Evolutionary conservation across 2,888 invertebrate species (phyloP), one percentile per base, ranked within the genome.

Genomic region (Spisula subtruncata): DNA sequence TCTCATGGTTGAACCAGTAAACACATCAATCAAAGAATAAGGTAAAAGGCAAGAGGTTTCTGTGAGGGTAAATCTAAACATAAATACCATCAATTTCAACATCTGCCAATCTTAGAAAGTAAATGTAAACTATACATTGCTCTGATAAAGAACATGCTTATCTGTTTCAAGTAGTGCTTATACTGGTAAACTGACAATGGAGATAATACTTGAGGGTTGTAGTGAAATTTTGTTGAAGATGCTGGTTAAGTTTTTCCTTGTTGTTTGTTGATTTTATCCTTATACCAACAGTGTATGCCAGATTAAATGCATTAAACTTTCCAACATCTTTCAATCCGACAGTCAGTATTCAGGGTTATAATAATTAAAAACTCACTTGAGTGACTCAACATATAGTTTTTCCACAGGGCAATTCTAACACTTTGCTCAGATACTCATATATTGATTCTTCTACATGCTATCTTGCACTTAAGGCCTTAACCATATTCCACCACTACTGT

Each of bases 101-200:
- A 88, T 88, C 88, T 85, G 88, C 85, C 66, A 66, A 81, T 2
- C 41, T 56, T 10, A 85, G 80, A 88, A 85, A 85, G 84, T 85
- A 84, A 88, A 88, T 88, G 88, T 88, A 88, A 88, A 81, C 88
- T 60, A 71, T 84, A 84, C 71, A 71, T 75, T 81, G 35, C 79
- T 25, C 60, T 60, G 83, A 88, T 85, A 85, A 83, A 85, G 35
- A 48, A 41, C n/a, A 5, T 14, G 1, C 60, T 85, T 79, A 85
- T 85, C 85, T 79, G 32, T 51, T 85, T 75, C 85, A 79, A 84
- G 84, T 83, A 51, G 60, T 60, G 60, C 2, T 60, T 25, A 25
- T 66, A 66, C 8, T 66, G 60, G 60, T 66, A 25, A 66, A 66
- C 60, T 25, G 25, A 10, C 5, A 6, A 25, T 25, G 12, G 10